Percentiles rank a stretch among this genome's conserved stretches.
phyloP scores from a whole-genome alignment of 1,140 invertebrate genomes.

The Mycetomoellerius zeteki region DNA sequence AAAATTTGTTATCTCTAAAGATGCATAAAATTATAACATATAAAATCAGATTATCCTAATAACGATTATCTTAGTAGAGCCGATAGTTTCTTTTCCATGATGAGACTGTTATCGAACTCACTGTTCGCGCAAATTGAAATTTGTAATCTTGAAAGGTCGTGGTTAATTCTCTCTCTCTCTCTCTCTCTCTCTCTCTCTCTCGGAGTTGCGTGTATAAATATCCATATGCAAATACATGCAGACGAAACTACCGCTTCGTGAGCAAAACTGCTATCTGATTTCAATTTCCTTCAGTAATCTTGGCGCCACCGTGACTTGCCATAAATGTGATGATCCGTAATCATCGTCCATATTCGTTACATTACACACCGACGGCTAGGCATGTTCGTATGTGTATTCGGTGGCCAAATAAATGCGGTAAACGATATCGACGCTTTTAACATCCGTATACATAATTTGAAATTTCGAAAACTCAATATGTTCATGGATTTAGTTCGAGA shows the following conservation, averaged over 20 bases:
- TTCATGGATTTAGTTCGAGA: neutral
- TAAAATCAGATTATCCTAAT: neutral
- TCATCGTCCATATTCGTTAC: slow-evolving; percentile 37
- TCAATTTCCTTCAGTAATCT: slow-evolving; percentile 79
- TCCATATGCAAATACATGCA: slow-evolving; percentile 56
- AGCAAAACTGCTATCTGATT: slow-evolving; percentile 77
- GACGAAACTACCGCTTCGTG: neutral
- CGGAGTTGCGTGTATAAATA: slow-evolving; percentile 35
- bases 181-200: too few relatives aligned
- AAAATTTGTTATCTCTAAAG: neutral
- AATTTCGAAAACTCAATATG: neutral
- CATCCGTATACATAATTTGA: slow-evolving; percentile 21
- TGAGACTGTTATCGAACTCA: neutral
- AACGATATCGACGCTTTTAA: neutral
- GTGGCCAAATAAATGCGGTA: neutral
- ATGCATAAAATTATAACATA: neutral
- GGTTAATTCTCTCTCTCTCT: too few relatives aligned
- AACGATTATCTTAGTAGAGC: neutral
- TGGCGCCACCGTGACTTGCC: slow-evolving; percentile 57
- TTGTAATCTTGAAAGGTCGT: neutral
- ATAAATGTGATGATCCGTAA: slow-evolving; percentile 70
- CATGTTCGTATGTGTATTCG: neutral
- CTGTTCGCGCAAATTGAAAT: neutral
- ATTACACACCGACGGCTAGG: slow-evolving; percentile 43
- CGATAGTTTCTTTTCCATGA: slow-evolving; percentile 14